Conservation (phyloP, 2,888 invertebrate species). For the Eristalis tenax region DNA sequence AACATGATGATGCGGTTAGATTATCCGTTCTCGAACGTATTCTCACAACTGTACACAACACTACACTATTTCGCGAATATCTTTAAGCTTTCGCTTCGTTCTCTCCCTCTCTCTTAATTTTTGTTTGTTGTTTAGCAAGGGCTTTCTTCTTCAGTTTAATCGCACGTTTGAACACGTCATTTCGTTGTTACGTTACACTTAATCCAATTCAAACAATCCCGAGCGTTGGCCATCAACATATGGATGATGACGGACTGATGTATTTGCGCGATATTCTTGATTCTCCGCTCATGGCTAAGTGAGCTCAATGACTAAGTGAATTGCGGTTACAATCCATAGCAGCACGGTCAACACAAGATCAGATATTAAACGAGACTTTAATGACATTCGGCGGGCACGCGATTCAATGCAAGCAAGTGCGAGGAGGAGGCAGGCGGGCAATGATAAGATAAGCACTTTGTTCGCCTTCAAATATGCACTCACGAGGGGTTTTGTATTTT, state of each 20-base stretch:
- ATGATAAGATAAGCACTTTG: not conserved
- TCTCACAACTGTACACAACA: not conserved
- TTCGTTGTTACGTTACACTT: not conserved
- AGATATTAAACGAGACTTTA: constrained; percentile 47
- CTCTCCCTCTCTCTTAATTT: not conserved
- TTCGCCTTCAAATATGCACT: not conserved
- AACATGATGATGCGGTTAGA: constrained; percentile 81
- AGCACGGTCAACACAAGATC: constrained; percentile 47
- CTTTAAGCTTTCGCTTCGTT: not conserved
- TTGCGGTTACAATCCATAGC: constrained; percentile 41
- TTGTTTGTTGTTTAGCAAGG: not conserved
- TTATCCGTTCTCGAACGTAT: constrained; percentile 13
- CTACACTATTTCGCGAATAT: not conserved
- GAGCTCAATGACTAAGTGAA: constrained; percentile 49
- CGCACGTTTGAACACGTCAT: constrained; percentile 25
- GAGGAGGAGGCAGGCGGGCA: not conserved
- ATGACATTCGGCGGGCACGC: constrained; percentile 10
- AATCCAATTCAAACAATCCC: constrained; percentile 9
- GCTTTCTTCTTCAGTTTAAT: not conserved
- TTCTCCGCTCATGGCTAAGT: constrained; percentile 6
- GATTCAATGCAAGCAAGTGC: not conserved
- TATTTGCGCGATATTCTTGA: not conserved
- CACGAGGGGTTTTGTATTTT: too few relatives aligned
- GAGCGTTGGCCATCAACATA: constrained; percentile 54
- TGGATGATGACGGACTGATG: constrained; percentile 34